Evolutionary conservation across 2,113 vertebrate species (phyloP).

Genomic region (Scolopax mira): DNA sequence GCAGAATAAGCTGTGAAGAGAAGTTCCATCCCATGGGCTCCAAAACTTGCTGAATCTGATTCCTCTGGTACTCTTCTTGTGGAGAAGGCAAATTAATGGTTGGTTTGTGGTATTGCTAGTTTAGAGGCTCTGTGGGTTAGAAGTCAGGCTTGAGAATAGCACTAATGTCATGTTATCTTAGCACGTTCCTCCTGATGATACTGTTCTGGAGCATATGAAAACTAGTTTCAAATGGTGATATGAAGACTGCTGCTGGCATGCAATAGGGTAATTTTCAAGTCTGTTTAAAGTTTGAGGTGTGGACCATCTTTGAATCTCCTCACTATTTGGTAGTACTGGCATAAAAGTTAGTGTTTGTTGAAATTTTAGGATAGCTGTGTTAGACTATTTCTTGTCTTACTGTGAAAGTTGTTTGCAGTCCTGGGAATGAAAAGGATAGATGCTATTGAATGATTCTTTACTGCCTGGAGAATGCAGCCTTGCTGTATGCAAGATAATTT

Average conservation of each 20-base stretch:
- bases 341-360: neutral
- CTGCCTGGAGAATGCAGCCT: neutral
- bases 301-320: neutral
- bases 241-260: neutral
- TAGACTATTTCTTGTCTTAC: neutral
- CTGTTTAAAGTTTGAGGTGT: neutral
- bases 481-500: neutral
- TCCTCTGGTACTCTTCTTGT: neutral
- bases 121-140: constrained; percentile 18
- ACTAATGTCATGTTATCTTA: neutral
- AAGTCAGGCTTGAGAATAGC: constrained; percentile 19
- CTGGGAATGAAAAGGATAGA: neutral
- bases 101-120: constrained; percentile 45
- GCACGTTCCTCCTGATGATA: neutral
- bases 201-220: neutral
- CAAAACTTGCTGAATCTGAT: constrained; percentile 3
- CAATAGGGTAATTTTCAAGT: neutral
- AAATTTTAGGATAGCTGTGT: neutral
- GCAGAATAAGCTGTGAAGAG: neutral
- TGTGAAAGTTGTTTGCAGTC: neutral
- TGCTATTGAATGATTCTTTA: neutral
- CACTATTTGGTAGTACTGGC: neutral
- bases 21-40: neutral
- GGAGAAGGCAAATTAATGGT: constrained; percentile 36
- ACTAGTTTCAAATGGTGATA: neutral